Conservation (phyloP, 2,888 invertebrate species). For the Ganaspis brasiliensis region DNA sequence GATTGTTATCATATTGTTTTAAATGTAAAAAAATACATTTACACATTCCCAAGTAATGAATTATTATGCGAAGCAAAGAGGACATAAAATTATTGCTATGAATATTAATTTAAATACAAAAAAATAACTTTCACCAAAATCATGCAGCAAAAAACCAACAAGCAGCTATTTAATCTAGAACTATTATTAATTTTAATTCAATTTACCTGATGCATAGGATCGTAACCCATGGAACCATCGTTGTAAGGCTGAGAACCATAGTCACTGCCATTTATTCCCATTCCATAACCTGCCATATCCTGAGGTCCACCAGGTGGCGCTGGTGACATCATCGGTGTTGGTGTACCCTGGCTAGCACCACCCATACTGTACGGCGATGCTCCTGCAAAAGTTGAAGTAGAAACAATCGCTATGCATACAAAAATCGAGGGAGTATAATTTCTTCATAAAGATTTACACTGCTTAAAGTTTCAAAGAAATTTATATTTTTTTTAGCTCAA, state of each 20-base stretch:
- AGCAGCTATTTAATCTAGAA: constrained; percentile 27
- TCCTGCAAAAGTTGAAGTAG: constrained; percentile 84
- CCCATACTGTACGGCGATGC: constrained; percentile 93
- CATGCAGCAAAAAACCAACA: constrained; percentile 26
- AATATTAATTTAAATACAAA: background rate
- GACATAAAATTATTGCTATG: background rate
- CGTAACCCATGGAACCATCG: constrained; percentile 95
- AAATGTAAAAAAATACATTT: too few species aligned
- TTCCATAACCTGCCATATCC: constrained; percentile 96
- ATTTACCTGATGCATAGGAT: constrained; percentile 94
- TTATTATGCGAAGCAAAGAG: background rate
- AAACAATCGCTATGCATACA: constrained; percentile 80
- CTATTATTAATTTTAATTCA: background rate
- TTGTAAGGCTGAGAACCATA: constrained; percentile 90
- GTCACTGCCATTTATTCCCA: constrained; percentile 95
- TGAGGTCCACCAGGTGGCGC: constrained; percentile 89
- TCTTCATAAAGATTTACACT: constrained; percentile 30
- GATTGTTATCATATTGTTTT: too few species aligned
- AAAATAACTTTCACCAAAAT: background rate
- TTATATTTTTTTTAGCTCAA: too few species aligned
- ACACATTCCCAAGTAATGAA: constrained; percentile 2
- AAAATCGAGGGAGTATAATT: constrained; percentile 74
- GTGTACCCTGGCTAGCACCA: constrained; percentile 93
- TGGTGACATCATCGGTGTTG: constrained; percentile 97
- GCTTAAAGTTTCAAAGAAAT: too few species aligned